A percentile compares a stretch with the other conserved stretches of the same genome.
Conservation (phyloP, 1,140 invertebrate genomes). For the Apis cerana region DNA sequence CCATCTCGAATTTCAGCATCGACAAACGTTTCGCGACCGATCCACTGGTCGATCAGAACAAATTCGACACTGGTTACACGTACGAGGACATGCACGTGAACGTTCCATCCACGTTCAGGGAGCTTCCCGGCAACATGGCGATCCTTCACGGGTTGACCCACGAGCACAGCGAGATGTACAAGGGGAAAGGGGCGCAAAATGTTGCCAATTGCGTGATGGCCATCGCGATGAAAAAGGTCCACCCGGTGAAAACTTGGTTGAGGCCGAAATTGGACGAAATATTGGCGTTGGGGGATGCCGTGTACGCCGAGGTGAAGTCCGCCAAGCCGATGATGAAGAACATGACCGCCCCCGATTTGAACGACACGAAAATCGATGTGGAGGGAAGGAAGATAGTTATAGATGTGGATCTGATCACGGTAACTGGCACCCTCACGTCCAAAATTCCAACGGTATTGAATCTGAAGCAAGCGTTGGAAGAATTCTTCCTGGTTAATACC, state of each 20-base stretch:
- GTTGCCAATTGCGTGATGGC: constrained; percentile 71
- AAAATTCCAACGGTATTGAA: constrained; percentile 66
- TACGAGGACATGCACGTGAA: constrained; percentile 72
- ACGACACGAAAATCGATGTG: constrained; percentile 64
- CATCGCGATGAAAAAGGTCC: constrained; percentile 68
- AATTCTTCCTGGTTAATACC: constrained; percentile 72
- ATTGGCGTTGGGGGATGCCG: constrained; percentile 66
- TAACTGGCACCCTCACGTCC: constrained; percentile 72
- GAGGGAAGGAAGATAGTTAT: constrained; percentile 62
- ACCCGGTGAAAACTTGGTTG: constrained; percentile 71
- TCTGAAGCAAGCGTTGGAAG: constrained; percentile 68
- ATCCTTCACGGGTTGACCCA: constrained; percentile 74
- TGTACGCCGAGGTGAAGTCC: constrained; percentile 60
- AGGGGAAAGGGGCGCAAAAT: constrained; percentile 72
- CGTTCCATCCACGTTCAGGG: constrained; percentile 70
- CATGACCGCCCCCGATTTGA: constrained; percentile 70
- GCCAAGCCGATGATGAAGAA: constrained; percentile 65
- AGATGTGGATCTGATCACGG: constrained; percentile 70
- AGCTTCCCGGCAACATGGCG: constrained; percentile 52
- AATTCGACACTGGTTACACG: constrained; percentile 66
- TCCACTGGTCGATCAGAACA: constrained; percentile 61
- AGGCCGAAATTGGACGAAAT: constrained; percentile 72
- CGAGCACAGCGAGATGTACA: constrained; percentile 69
- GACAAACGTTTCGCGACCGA: constrained; percentile 64
- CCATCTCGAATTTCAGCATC: constrained; percentile 71